Conservation (phyloP, 2,888 invertebrate species). For the Agonopterix heracliana region DNA sequence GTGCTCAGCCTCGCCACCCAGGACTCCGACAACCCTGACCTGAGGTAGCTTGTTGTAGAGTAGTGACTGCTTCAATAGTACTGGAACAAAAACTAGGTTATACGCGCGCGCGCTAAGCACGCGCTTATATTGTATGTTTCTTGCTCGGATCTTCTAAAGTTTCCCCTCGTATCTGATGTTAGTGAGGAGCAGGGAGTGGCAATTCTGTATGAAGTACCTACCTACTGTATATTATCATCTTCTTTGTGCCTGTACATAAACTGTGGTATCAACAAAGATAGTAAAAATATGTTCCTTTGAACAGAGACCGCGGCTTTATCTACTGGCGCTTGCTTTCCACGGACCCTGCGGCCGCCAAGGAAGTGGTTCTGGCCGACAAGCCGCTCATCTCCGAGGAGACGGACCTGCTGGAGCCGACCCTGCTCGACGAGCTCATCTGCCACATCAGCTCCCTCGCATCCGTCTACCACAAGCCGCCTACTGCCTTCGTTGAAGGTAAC, state of each 20-base stretch:
- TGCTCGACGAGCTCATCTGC: conserved; percentile 98
- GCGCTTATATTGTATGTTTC: too few relatives aligned
- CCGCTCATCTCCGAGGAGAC: conserved; percentile 99
- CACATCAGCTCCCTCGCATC: conserved; percentile 98
- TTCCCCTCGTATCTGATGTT: too few relatives aligned
- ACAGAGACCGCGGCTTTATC: conserved; percentile 97
- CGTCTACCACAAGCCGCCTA: conserved; percentile 99
- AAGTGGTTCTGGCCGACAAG: conserved; percentile 98
- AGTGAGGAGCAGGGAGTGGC: too few relatives aligned
- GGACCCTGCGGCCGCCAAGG: conserved; percentile 99
- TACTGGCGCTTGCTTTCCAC: conserved; percentile 99
- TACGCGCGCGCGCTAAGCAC: too few relatives aligned
- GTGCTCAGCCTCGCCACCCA: conserved; percentile 91
- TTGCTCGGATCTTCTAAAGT: too few relatives aligned
- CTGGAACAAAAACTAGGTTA: too few relatives aligned
- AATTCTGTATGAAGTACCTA: too few relatives aligned
- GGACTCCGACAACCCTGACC: conserved; percentile 98
- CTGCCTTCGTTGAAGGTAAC: conserved; percentile 96
- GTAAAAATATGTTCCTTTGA: too few relatives aligned
- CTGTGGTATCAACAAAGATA: too few relatives aligned
- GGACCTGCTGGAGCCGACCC: conserved; percentile 96
- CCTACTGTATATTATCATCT: too few relatives aligned
- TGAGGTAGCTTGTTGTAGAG: conserved; percentile 64
- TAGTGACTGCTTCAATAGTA: too few relatives aligned
- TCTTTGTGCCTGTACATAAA: too few relatives aligned